Conservation (phyloP, 2,113 vertebrate species). For the Formicarius rufipectus region DNA sequence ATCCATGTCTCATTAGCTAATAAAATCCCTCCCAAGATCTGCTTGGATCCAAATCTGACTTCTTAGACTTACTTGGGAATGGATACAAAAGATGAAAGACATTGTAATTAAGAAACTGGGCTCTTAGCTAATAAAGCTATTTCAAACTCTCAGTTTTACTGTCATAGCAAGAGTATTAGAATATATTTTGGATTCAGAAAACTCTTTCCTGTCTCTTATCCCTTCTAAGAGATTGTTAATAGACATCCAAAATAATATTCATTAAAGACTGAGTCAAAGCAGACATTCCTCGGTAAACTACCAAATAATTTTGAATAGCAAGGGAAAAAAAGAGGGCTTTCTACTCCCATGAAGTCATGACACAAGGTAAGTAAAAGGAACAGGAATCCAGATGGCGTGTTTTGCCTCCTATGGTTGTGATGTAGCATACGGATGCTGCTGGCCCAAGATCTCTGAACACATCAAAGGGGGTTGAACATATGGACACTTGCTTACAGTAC, state of each 20-base stretch:
- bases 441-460: slow-evolving; percentile 40
- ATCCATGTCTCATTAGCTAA: neutral
- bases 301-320: neutral
- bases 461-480: slow-evolving; percentile 53
- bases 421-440: slow-evolving; percentile 34
- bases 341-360: neutral
- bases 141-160: neutral
- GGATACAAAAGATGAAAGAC: neutral
- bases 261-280: neutral
- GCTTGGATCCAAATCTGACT: neutral
- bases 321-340: neutral
- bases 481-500: slow-evolving; percentile 17
- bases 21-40: neutral
- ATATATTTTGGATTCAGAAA: neutral
- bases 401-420: slow-evolving; percentile 7
- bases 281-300: neutral
- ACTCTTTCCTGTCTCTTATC: neutral
- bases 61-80: neutral
- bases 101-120: neutral
- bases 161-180: neutral
- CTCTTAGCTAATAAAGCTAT: neutral
- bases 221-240: neutral
- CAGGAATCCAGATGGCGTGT: slow-evolving; percentile 21
- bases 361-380: neutral
- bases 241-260: neutral